Evolutionary conservation across 1,140 invertebrate species (phyloP).

Genomic region (Chironomus tepperi): DNA sequence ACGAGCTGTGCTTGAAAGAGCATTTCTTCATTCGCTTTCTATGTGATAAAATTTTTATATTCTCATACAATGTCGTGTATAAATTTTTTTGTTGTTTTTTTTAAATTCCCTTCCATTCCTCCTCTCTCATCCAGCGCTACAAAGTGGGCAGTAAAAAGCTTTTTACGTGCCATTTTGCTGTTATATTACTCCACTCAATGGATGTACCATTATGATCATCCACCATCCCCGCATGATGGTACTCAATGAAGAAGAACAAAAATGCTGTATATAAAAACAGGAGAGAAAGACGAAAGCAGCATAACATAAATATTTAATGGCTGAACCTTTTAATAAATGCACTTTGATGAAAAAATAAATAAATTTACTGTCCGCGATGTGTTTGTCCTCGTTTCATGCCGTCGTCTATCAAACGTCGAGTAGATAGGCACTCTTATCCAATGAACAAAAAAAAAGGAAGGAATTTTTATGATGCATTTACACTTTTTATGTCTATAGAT

Average conservation of each 20-base stretch:
- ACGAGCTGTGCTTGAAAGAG: background rate
- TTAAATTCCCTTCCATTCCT: background rate
- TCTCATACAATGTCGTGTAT: background rate
- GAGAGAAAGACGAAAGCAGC: background rate
- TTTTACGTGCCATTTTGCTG: conserved; percentile 4
- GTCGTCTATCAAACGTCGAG: too few species aligned
- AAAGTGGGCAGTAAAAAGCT: conserved; percentile 12
- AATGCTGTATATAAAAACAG: background rate
- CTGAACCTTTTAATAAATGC: conserved; percentile 13
- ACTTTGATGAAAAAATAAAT: conserved; percentile 3
- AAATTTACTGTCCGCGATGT: background rate
- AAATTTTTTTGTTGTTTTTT: background rate
- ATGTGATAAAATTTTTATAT: background rate
- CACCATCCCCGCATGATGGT: background rate
- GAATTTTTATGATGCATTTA: conserved; percentile 9
- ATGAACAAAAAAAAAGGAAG: background rate
- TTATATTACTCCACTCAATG: conserved; percentile 10
- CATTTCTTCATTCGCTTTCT: background rate
- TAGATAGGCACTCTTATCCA: background rate
- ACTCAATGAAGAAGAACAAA: background rate
- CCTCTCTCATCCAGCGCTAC: background rate
- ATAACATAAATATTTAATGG: conserved; percentile 3
- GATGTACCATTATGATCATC: conserved; percentile 1
- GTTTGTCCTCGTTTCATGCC: background rate
- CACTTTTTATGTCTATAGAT: conserved; percentile 9